Evolutionary conservation across 2,888 invertebrate genomes (phyloP), one percentile per base, ranked within the genome.

Genomic region (Luperina nickerlii): DNA sequence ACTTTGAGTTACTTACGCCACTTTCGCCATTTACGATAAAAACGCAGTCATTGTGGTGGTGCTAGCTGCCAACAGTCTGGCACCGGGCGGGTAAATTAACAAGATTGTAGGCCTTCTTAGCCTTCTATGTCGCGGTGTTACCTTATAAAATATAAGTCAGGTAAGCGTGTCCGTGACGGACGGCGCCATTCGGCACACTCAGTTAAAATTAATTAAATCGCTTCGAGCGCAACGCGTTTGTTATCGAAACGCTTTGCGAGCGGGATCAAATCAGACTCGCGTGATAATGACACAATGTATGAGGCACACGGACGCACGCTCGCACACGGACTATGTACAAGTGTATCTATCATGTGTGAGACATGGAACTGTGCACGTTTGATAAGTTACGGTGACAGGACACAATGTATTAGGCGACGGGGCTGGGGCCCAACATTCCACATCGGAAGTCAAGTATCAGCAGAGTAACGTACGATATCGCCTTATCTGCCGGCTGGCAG

Each of bases 151-250:
- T 75, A 38, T 66, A 81, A 76, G 72, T 69, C 60, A 66, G 72
- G 68, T 32, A 24, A 71, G 68, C 82, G 69, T 76, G 68, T 73
- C 72, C 62, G 62, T 54, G 82, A 66, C 69, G 68, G 63, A 69
- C 81, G 60, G 45, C 74, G 42, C 68, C 72, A 62, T 68, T 65
- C 48, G 82, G 86, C 81, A 80, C 87, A 78, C 74, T 76, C 62
- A 63, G 81, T 84, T 76, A 67, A 84, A 78, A 82, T 80, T 88
- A 88, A 88, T 87, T 88, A 84, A 87, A 87, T 82, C 77, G 75
- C 78, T 72, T 57, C 69, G 60, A 79, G 67, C 66, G 72, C 76
- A 20, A 62, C 65, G 62, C 72, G 27, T 38, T 73, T 63, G 68
- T 63, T 82, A 65, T 67, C 66, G 57, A 63, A 74, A 38, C 71